Evolutionary conservation across 2,113 vertebrate species (phyloP).

Genomic region (Holacanthus passer): DNA sequence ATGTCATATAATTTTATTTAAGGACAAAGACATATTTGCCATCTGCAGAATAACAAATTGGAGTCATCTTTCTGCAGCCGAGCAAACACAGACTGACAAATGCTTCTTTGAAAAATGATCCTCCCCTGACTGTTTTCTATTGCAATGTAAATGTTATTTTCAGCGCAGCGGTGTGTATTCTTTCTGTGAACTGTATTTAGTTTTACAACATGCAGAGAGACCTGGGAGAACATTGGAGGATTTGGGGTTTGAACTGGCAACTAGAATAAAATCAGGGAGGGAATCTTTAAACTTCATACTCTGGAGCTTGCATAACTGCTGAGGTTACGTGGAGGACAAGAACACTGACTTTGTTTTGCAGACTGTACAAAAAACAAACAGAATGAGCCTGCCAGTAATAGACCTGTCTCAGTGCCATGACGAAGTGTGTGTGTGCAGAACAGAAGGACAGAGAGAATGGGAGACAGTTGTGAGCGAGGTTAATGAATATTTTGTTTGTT

Average conservation of each 20-base stretch:
- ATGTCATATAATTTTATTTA: background rate
- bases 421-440: background rate
- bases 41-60: background rate
- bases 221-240: background rate
- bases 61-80: background rate
- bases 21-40: background rate
- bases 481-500: conserved; percentile 24
- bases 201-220: background rate
- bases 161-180: background rate
- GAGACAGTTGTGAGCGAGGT: background rate
- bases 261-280: background rate
- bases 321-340: conserved; percentile 25
- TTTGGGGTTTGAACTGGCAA: conserved; percentile 3
- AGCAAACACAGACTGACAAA: background rate
- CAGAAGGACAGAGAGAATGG: background rate
- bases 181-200: background rate
- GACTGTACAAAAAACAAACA: conserved; percentile 12
- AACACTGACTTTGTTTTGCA: conserved; percentile 21
- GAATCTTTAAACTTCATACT: background rate
- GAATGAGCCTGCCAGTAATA: conserved; percentile 16
- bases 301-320: background rate
- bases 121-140: background rate
- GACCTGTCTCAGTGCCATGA: conserved; percentile 2
- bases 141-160: background rate
- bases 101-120: background rate